Evolutionary conservation across 1,140 invertebrate species (phyloP), one percentile per base, ranked within the genome.

Genomic region (Heliconius hewitsoni): DNA sequence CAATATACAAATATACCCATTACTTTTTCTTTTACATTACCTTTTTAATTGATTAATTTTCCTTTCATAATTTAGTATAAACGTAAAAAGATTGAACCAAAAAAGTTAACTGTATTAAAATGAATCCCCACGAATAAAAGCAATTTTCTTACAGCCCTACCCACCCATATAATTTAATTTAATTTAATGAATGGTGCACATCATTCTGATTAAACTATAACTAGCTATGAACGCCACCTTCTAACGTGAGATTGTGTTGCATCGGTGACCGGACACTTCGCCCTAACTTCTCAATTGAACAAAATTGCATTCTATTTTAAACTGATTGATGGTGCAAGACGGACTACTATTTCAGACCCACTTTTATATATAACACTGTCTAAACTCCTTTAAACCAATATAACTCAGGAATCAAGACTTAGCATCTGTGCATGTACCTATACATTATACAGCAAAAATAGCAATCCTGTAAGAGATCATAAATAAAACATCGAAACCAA

Each of bases 401-500:
- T 66, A 23, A 66, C 23, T 16, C 3, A n/a, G 3, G 60, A 30
- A 30, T 66, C 3, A 66, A 66, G 60, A 30, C 13, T 30, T 30
- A 23, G 8, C 55, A 66, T 30, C 27, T 66, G 16, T 30, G 11
- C 27, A 57, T 66, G 11, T 66, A 60, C 11, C 27, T 8, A 30
- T 66, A 57, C n/a, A 23, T 66, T 27, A 66, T 84, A 85, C 46
- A 19, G 82, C 82, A 82, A 86, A 86, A 91, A 88, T 90, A 89
- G 85, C 88, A 92, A 92, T 93, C 87, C 85, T 87, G 89, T 90
- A 92, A 90, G 84, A 85, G 88, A 84, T 87, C 82, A 93, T 94
- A 93, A 93, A 94, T 94, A 94, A 94, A 91, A 92, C 93, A 94
- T 91, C 57, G 86, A 74, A 80, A 27, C 82, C 85, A 84, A 89